phyloP scores from a whole-genome alignment of 2,888 invertebrate species.

The Brachycybe producta region DNA sequence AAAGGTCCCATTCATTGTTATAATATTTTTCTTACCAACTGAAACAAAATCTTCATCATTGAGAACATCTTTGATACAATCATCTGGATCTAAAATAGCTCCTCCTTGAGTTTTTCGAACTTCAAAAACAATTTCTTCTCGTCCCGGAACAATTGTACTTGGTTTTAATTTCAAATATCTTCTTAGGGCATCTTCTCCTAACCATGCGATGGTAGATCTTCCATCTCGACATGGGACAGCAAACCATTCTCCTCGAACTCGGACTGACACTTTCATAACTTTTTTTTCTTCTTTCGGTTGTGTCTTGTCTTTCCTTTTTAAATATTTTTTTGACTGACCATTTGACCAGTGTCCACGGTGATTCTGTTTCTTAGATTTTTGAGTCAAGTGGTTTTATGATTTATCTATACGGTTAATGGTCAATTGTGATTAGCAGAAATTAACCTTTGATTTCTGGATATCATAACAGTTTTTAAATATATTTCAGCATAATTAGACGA shows the following conservation, averaged over 20 bases:
- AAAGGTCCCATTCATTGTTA: neutral
- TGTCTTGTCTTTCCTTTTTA: no score
- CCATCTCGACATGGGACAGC: slow-evolving; percentile 44
- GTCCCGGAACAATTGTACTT: slow-evolving; percentile 21
- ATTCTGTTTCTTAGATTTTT: no score
- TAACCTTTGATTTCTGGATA: no score
- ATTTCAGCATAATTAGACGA: no score
- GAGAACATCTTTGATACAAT: slow-evolving; percentile 41
- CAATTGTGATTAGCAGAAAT: no score
- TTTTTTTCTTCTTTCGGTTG: no score
- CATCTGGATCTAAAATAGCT: slow-evolving; percentile 44
- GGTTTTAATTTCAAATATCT: slow-evolving; percentile 37
- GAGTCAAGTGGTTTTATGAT: no score
- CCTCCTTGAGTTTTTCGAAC: slow-evolving; percentile 45
- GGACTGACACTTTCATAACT: slow-evolving; percentile 44
- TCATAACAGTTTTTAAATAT: no score
- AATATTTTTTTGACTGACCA: no score
- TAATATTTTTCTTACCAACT: slow-evolving; percentile 39
- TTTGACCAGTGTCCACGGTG: no score
- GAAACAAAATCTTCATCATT: slow-evolving; percentile 49
- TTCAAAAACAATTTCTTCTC: slow-evolving; percentile 34
- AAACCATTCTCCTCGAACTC: slow-evolving; percentile 45
- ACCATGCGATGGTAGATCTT: slow-evolving; percentile 38
- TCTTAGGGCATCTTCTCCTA: slow-evolving; percentile 41
- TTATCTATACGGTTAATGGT: no score